Evolutionary conservation across 2,113 vertebrate genomes (phyloP), one percentile per base, ranked within the genome.

Genomic region (Rutilus rutilus): DNA sequence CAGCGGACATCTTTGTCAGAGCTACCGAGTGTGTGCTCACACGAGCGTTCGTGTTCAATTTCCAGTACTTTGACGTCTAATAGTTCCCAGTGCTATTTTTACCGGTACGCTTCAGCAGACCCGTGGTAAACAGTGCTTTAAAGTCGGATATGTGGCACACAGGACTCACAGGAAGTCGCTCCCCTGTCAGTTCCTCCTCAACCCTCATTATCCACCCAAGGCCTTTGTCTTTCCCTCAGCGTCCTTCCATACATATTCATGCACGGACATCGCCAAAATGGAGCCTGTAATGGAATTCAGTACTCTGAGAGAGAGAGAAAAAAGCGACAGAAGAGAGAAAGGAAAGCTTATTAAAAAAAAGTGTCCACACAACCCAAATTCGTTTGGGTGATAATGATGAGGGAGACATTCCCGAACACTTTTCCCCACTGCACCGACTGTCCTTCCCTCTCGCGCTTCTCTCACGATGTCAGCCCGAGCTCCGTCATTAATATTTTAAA

Each of bases 171-270:
- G 80, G 83, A 84, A 81, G 79, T 85, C 65, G 64, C 27, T 83
- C 57, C 84, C 86, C 88, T 85, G 82, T 82, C 84, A 86, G 85
- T 86, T 73, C 76, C 84, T 89, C 89, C 87, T 85, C 67, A 88
- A 84, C 84, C 83, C 88, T 90, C 87, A 91, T 89, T 89, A 91
- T 85, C 86, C 76, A 62, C 67, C 81, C 54, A 88, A 90, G 91
- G 91, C 92, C 92, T 91, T 93, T 91, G 92, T 93, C 91, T 92
- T 91, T 90, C 90, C 90, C 92, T 88, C 90, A 91, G 89, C 89
- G 89, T 91, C 89, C 90, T 88, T 83, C 62, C 94, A 95, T 95
- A 94, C 94, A 95, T 95, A 95, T 95, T 95, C 93, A 95, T 94
- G 92, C 87, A 89, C 75, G 92, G 92, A 94, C 91, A 83, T 73